A percentile compares a stretch with the other conserved stretches of the same genome.
Evolutionary conservation across 2,797 vertebrate species (phyloP).

Genomic region (Coluber constrictor): DNA sequence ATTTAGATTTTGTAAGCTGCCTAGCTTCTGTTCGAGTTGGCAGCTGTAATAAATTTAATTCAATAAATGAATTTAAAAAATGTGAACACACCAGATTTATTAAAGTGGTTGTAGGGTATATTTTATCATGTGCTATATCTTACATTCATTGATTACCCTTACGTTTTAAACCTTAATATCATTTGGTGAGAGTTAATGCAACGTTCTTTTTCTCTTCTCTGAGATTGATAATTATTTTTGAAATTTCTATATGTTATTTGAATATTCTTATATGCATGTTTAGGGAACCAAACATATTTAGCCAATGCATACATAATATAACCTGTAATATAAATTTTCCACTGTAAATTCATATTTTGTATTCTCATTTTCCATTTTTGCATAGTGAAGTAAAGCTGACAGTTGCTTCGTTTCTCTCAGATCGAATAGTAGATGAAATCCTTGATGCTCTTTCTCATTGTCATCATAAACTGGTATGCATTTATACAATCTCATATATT

Average conservation of each 20-base stretch:
- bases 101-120: neutral
- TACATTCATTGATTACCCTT: conserved; percentile 17
- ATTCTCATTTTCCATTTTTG: conserved; percentile 48
- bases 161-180: conserved; percentile 54
- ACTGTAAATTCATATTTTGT: conserved; percentile 23
- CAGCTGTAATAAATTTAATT: neutral
- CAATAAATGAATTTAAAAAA: neutral
- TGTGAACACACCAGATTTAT: neutral
- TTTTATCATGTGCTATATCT: conserved; percentile 43
- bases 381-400: conserved; percentile 92
- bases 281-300: conserved; percentile 44
- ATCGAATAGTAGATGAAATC: conserved; percentile 94
- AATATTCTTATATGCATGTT: conserved; percentile 40
- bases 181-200: conserved; percentile 52
- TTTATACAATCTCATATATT: neutral
- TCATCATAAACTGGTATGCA: conserved; percentile 88
- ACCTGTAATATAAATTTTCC: conserved; percentile 1
- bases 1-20: neutral
- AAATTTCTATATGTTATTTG: conserved; percentile 46
- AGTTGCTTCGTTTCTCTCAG: conserved; percentile 92
- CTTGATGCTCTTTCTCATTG: conserved; percentile 89
- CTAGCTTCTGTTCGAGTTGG: neutral
- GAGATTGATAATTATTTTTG: conserved; percentile 56
- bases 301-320: conserved; percentile 23
- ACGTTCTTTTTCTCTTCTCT: conserved; percentile 54